A percentile compares a stretch with the other conserved stretches of the same genome.
These are phyloP conservation scores for Polylopha cassiicola DNA, from an alignment of 2,888 invertebrate species.

Conservation along the genomic window DNA sequence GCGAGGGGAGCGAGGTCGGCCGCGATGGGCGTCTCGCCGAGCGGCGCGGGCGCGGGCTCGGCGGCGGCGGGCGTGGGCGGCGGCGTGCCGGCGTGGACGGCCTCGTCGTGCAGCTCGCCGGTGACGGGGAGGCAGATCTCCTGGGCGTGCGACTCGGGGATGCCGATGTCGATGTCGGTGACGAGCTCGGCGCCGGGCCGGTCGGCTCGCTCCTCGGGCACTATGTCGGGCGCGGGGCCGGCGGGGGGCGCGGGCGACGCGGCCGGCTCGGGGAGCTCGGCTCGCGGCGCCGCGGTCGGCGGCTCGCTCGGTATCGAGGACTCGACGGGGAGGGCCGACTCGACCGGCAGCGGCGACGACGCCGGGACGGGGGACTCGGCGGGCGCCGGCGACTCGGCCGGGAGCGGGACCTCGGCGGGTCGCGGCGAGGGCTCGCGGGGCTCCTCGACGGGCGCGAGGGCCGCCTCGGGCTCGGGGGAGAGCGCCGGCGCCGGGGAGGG, in stretches of 20 bases:
- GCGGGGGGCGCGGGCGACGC: slow-evolving; percentile 23
- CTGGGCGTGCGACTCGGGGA: slow-evolving; percentile 61
- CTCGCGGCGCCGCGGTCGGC: slow-evolving; percentile 12
- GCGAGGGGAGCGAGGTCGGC: slow-evolving; percentile 35
- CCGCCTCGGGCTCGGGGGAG: slow-evolving; percentile 28
- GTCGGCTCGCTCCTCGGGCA: slow-evolving; percentile 44
- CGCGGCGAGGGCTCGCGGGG: slow-evolving; percentile 24
- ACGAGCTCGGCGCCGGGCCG: slow-evolving; percentile 44
- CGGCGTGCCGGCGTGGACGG: slow-evolving; percentile 36
- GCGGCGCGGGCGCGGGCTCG: slow-evolving; percentile 38
- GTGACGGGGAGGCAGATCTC: slow-evolving; percentile 71
- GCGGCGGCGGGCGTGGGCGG: slow-evolving; percentile 38
- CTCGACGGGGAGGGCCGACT: slow-evolving; percentile 18
- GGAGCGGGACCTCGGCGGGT: slow-evolving; percentile 26
- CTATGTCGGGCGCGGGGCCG: slow-evolving; percentile 56
- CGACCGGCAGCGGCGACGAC: slow-evolving; percentile 11
- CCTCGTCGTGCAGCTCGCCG: slow-evolving; percentile 53
- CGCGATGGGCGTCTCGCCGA: slow-evolving; percentile 29
- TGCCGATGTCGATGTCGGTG: slow-evolving; percentile 62
- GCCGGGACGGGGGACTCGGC: slow-evolving; percentile 11
- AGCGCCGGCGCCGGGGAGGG: slow-evolving; percentile 29
- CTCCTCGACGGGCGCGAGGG: slow-evolving; percentile 24
- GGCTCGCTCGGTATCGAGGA: slow-evolving; percentile 16
- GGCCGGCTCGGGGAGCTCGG: slow-evolving; percentile 10
- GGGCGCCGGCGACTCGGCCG: slow-evolving; percentile 24